phyloP scores from a whole-genome alignment of 92 coral and sea anemone genomes.

The Pocillopora meandrina region DNA sequence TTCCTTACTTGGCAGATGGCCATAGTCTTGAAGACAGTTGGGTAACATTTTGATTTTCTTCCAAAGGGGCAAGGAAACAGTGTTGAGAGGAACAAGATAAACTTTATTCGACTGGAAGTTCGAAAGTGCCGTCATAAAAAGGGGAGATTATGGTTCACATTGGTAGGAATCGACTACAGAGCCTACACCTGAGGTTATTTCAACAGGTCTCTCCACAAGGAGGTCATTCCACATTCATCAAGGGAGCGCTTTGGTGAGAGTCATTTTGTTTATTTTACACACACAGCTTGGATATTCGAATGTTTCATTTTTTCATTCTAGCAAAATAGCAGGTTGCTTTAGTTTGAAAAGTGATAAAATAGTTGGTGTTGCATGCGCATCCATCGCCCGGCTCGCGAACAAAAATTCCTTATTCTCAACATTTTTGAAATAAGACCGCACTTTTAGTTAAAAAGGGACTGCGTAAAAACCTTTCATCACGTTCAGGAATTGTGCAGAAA shows the following conservation, averaged over 20 bases:
- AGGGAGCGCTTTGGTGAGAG: constrained; percentile 32
- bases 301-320: constrained; percentile 22
- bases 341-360: too few relatives aligned
- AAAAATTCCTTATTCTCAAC: neutral
- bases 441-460: neutral
- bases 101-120: constrained; percentile 3
- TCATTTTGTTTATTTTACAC: constrained; percentile 4
- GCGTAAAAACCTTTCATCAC: neutral
- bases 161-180: neutral
- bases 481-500: neutral
- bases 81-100: constrained; percentile 30
- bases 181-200: constrained; percentile 16
- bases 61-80: constrained; percentile 57
- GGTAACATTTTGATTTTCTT: constrained; percentile 76
- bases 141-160: neutral
- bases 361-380: neutral
- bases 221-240: constrained; percentile 6
- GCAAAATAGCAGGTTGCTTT: neutral
- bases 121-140: neutral
- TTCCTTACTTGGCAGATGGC: constrained; percentile 60
- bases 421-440: neutral
- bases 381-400: neutral
- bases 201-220: constrained; percentile 35
- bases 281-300: neutral
- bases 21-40: constrained; percentile 54